Evolutionary conservation across 23 tunicate genomes (phyloP), one percentile per base, ranked within the genome.

Genomic region (Ascidia mentula): DNA sequence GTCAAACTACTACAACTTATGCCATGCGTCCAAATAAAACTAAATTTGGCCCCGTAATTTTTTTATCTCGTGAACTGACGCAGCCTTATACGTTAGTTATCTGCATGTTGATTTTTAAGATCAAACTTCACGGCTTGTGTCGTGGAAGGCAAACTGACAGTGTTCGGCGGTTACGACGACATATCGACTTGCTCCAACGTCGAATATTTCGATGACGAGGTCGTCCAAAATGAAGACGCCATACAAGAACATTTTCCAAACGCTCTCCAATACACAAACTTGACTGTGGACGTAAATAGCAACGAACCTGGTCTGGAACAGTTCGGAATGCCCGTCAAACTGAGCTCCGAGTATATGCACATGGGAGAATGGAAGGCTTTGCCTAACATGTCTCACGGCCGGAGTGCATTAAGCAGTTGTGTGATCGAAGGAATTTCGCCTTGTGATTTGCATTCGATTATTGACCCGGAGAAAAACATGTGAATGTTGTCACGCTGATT

Each of bases 331-430:
- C 15, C 61, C 3, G 6, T 24, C 61, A 34, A 37, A 37, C 65
- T 35, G 15, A 36, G 36, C 13, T 4, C 22, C 9, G 42, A 26
- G 9, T 13, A 20, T 20, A 31, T 24, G 28, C 18, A 60, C 46
- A 31, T 40, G 12, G 81, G 84, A 15, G 37, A 74, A 34, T 92
- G 97, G 97, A 45, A 40, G 9, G 24, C 31, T 26, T 79, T 87
- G 60, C 85, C 91, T n/a, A 79, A 78, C 31, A 92, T 92, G 97
- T 20, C 40, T 34, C 60, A 87, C 37, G 72, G 86, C 40, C 37
- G 97, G 69, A 92, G 97, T 45, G 97, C 97, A 18, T 75, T 84
- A 31, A 92, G 97, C 46, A 87, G 92, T 46, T 92, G 97, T 45
- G 97, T 92, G 3, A 40, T 87, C 1, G 79, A 84, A 3, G 85